phyloP scores from a whole-genome alignment of 1,140 invertebrate genomes.

The Epicauta chinensis region DNA sequence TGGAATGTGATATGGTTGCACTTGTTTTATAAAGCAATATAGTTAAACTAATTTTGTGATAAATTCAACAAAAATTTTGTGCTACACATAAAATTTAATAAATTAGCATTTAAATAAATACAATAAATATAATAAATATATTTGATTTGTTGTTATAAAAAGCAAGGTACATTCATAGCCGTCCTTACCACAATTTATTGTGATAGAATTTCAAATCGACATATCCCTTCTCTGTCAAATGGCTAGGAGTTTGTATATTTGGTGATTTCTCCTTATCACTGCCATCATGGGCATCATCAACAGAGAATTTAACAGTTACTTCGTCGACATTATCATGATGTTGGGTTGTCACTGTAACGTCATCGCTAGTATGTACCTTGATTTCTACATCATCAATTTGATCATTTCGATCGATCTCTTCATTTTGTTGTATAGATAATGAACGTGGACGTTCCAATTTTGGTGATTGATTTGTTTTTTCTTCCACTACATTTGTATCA shows the following conservation, averaged over 20 bases:
- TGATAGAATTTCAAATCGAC: constrained; percentile 60
- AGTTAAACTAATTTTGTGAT: too few species aligned
- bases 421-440: constrained; percentile 44
- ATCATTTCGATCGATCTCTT: constrained; percentile 28
- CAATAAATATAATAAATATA: too few species aligned
- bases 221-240: constrained; percentile 51
- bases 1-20: too few species aligned
- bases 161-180: constrained; percentile 13
- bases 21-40: too few species aligned
- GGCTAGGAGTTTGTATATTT: constrained; percentile 33
- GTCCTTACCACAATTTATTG: constrained; percentile 53
- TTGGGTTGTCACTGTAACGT: constrained; percentile 14
- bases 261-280: constrained; percentile 14
- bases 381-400: constrained; percentile 40
- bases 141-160: not conserved
- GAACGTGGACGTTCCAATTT: constrained; percentile 49
- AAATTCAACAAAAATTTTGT: not conserved
- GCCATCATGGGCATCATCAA: constrained; percentile 1
- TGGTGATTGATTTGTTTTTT: constrained; percentile 21
- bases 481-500: constrained; percentile 21
- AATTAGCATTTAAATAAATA: too few species aligned
- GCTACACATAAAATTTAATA: not conserved
- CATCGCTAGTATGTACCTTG: constrained; percentile 30
- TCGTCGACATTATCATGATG: too few species aligned
- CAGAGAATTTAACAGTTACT: constrained; percentile 2